phyloP scores from a whole-genome alignment of 2,113 vertebrate genomes.

The Egretta garzetta region DNA sequence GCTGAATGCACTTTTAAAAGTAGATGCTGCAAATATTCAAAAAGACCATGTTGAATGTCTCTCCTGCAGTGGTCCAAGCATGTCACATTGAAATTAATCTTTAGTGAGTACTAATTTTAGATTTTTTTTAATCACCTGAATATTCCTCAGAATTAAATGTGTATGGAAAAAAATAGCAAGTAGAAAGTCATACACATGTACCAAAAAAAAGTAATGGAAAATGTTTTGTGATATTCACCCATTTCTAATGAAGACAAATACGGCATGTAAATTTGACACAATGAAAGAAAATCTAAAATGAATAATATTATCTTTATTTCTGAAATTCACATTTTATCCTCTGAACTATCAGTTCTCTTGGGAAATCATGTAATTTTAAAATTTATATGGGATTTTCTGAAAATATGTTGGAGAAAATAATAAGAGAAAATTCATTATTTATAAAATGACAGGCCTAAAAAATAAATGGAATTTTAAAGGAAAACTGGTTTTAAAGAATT shows the following conservation, averaged over 20 bases:
- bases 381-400: not conserved
- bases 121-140: not conserved
- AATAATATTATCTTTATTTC: not conserved
- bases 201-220: not conserved
- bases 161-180: not conserved
- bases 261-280: accelerated
- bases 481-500: not conserved
- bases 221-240: not conserved
- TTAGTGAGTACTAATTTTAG: not conserved
- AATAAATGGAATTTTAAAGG: not conserved
- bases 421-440: not conserved
- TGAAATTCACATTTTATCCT: not conserved
- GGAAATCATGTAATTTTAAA: not conserved
- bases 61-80: not conserved
- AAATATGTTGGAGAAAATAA: not conserved
- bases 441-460: not conserved
- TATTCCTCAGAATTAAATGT: not conserved
- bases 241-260: not conserved
- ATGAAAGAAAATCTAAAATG: not conserved
- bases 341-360: not conserved
- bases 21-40: not conserved
- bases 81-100: not conserved
- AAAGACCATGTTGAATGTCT: not conserved
- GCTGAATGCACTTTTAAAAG: not conserved
- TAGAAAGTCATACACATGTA: not conserved